Conservation (phyloP, 2,888 invertebrate genomes). For the Onchidella celtica region DNA sequence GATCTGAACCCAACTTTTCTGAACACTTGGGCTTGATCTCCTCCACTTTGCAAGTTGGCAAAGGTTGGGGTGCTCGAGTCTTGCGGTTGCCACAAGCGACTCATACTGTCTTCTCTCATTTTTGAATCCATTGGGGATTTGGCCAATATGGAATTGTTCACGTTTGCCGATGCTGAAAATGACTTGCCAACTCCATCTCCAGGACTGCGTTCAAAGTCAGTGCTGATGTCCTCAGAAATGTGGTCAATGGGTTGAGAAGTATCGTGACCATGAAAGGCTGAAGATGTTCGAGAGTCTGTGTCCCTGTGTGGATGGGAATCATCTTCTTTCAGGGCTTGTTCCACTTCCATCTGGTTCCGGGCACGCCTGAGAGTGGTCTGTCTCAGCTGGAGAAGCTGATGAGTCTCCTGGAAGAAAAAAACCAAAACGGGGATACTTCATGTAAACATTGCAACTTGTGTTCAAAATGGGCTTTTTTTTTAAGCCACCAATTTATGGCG, state of each 20-base stretch:
- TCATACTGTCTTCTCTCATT: neutral
- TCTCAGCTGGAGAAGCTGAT: constrained; percentile 69
- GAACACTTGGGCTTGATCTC: neutral
- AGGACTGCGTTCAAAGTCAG: constrained; percentile 6
- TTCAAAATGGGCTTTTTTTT: too few relatives aligned
- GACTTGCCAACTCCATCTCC: neutral
- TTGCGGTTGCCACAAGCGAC: constrained; percentile 60
- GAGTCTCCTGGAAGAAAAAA: constrained; percentile 77
- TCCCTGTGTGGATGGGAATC: neutral
- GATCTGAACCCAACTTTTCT: neutral
- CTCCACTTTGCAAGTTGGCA: constrained; percentile 43
- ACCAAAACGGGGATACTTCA: too few relatives aligned
- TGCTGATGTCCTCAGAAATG: neutral
- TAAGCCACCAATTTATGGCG: too few relatives aligned
- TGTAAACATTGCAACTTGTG: too few relatives aligned
- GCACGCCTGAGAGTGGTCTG: constrained; percentile 72
- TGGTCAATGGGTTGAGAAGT: neutral
- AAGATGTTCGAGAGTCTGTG: neutral
- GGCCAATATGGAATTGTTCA: neutral
- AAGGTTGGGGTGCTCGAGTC: constrained; percentile 61
- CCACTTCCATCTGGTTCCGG: constrained; percentile 67
- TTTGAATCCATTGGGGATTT: neutral
- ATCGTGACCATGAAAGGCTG: neutral
- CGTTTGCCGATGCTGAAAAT: neutral
- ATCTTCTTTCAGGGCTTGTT: constrained; percentile 49